Evolutionary conservation across 92 coral and sea anemone species (phyloP), one percentile per base, ranked within the genome.

Genomic region (Epizoanthus scotinus): DNA sequence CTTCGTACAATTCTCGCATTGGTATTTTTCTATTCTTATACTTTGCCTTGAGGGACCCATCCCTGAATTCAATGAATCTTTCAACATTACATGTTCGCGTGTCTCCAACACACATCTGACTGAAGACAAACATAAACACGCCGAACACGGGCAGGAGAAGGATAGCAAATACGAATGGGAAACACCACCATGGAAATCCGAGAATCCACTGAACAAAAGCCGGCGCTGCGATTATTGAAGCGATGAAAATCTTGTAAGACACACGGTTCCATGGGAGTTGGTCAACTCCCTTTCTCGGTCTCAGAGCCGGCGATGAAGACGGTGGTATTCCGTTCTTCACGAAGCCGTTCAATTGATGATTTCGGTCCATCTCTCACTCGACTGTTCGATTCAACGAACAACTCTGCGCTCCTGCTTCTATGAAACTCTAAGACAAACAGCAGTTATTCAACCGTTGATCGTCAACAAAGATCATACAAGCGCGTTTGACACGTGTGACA

Each of bases 181-280:
- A 96, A 44, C 85, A 56, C 99, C 98, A 96, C 94, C 94, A 93
- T 15, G 99, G 98, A 60, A 96, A 79, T 47, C 92, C 90, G 29
- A 85, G 63, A 71, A 73, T 9, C 90, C 87, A 89, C 54, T 89
- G 87, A 82, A 91, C 91, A 87, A 93, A 81, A 27, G 97, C 98
- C 63, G 99, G 98, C 29, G 83, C 81, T 8, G 84, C 94, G 64
- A 96, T 71, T 52, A 87, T 49, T 34, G 92, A 86, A 56, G 84
- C 87, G 71, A 91, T 55, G 63, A 96, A 87, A 63, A 91, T 53
- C 20, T 82, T 86, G 83, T 93, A 96, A 7, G 99, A 93, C 50
- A 96, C 86, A 52, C 84, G 87, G 62, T 93, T 84, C 99, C 99
- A 96, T 18, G 99, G 96, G 65, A 93, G 86, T 78, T 85, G 91